Evolutionary conservation across 2,113 vertebrate species (phyloP).

Genomic region (Xiphophorus couchianus): DNA sequence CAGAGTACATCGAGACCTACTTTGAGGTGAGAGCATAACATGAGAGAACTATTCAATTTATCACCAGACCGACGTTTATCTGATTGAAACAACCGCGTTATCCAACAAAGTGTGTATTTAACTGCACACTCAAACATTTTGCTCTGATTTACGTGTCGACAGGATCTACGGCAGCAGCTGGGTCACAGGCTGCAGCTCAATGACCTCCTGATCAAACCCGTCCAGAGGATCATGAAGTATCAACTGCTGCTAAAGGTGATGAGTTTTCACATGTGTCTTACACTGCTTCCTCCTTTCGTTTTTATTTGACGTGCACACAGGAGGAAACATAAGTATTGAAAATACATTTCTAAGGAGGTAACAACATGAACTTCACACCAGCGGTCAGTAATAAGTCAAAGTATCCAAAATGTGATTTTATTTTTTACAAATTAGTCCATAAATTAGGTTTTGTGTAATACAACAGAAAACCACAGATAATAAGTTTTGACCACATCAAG

Average conservation of each 20-base stretch:
- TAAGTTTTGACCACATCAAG: too few relatives aligned
- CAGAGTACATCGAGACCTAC: slow-evolving; percentile 89
- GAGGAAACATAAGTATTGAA: background rate
- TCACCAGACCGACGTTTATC: background rate
- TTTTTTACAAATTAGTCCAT: too few relatives aligned
- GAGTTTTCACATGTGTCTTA: background rate
- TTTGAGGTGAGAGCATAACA: slow-evolving; percentile 83
- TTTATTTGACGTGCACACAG: background rate
- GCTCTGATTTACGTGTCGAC: slow-evolving; percentile 1
- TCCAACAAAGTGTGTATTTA: background rate
- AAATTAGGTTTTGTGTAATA: too few relatives aligned
- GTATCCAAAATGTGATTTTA: too few relatives aligned
- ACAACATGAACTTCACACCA: too few relatives aligned
- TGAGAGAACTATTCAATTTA: background rate
- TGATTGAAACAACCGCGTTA: background rate
- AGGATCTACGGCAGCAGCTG: slow-evolving; percentile 89
- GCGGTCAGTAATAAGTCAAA: too few relatives aligned
- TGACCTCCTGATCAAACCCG: slow-evolving; percentile 91
- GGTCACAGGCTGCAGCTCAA: slow-evolving; percentile 90
- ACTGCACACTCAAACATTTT: background rate
- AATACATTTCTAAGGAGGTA: background rate
- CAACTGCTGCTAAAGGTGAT: slow-evolving; percentile 88
- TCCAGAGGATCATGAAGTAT: slow-evolving; percentile 94
- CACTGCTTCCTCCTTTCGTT: background rate
- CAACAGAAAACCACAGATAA: too few relatives aligned